Conservation (phyloP, 1,140 invertebrate species). For the Drosophila guanche region DNA sequence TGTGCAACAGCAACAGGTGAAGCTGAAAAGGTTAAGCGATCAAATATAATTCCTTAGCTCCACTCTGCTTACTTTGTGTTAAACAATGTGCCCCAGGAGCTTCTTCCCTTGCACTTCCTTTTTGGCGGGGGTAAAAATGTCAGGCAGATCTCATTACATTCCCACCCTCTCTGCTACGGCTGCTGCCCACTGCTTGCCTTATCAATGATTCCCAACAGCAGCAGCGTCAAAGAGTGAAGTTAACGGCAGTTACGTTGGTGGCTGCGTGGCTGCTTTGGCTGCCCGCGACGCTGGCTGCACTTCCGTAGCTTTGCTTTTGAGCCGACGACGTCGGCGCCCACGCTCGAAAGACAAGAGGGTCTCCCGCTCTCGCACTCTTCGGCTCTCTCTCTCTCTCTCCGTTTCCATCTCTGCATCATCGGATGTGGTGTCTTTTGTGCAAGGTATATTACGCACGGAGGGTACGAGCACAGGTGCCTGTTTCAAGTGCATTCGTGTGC, state of each 20-base stretch:
- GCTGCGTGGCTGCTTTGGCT: not conserved
- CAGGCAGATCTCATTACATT: too few species aligned
- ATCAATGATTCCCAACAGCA: too few species aligned
- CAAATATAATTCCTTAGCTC: not conserved
- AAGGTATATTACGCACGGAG: too few species aligned
- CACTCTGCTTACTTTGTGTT: not conserved
- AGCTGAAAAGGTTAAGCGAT: slow-evolving; percentile 11
- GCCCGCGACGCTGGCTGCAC: slow-evolving; percentile 42
- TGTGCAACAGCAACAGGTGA: slow-evolving; percentile 3
- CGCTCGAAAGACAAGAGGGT: not conserved
- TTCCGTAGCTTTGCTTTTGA: slow-evolving; percentile 47
- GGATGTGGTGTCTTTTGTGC: too few species aligned
- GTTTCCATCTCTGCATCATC: slow-evolving; percentile 27
- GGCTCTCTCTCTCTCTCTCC: slow-evolving; percentile 24
- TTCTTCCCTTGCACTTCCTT: slow-evolving; percentile 12
- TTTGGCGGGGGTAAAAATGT: too few species aligned
- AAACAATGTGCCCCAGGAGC: slow-evolving; percentile 17
- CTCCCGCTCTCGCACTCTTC: not conserved
- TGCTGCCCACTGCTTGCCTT: too few species aligned
- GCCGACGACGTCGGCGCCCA: slow-evolving; percentile 26
- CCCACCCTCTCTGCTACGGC: too few species aligned
- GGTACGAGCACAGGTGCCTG: too few species aligned
- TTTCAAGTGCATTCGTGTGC: too few species aligned
- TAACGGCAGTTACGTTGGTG: slow-evolving; percentile 47
- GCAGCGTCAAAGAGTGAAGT: too few species aligned